Evolutionary conservation across 2,797 vertebrate genomes (phyloP).

Genomic region (Platalea minor): DNA sequence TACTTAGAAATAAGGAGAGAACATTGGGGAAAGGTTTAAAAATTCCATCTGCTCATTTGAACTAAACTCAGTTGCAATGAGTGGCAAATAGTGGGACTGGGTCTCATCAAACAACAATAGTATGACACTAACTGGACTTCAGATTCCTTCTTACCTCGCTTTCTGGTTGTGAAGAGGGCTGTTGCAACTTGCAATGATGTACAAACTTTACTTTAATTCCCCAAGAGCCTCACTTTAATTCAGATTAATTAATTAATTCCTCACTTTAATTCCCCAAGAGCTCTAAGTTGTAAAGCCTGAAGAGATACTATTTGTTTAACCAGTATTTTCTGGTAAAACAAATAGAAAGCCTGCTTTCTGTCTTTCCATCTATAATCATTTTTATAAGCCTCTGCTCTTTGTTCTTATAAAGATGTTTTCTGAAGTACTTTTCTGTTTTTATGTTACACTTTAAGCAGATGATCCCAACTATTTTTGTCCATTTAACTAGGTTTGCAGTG

Average conservation of each 20-base stretch:
- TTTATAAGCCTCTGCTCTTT: neutral
- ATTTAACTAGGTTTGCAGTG: conserved; percentile 84
- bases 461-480: conserved; percentile 1
- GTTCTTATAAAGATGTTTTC: neutral
- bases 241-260: neutral
- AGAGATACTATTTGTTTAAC: neutral
- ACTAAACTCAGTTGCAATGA: neutral
- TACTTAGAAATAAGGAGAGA: neutral
- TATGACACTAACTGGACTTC: neutral
- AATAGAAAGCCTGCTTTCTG: neutral
- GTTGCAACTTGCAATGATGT: neutral
- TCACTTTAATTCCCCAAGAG: neutral
- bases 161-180: neutral
- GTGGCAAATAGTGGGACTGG: neutral
- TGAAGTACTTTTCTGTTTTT: neutral
- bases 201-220: neutral
- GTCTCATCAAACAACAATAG: accelerated
- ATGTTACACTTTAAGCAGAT: neutral
- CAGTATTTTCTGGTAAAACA: neutral
- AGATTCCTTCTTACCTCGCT: neutral
- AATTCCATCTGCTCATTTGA: neutral
- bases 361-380: neutral
- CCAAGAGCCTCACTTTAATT: too few relatives aligned
- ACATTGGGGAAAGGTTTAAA: too few relatives aligned
- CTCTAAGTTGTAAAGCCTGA: neutral